Base-by-base conservation (phyloP, 92 coral and sea anemone species). In the Pocillopora meandrina region DNA sequence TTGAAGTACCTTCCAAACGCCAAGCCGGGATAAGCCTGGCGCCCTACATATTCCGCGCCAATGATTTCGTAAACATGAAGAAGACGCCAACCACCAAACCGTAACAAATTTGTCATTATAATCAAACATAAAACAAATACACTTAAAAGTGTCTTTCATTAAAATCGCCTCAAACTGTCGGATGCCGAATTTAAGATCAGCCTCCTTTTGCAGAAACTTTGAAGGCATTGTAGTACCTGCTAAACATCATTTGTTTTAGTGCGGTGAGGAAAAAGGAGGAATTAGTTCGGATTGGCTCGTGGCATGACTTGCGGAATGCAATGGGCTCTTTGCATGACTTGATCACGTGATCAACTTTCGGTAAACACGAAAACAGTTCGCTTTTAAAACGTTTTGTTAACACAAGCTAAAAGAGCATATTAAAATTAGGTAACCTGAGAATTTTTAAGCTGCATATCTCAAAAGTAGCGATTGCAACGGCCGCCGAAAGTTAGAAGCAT, bases 21-120 rank as follows among this genome's bases (percentile, higher is more conserved):
- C 33, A 67, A 20, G 33, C 12, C 9, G 36, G 13, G 12, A 68
- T 5, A 23, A 23, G 47, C 2, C 47, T 68, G 73, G 73, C 47
- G 73, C 73, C 73, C 42, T 68, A 20, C 73, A 68, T 68, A 68
- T 68, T 68, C 73, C 71, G 34, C 71, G 71, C 12, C 73, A 34
- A 68, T 68, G 47, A 23, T 68, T 76, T 59, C 56, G 67, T 76
- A 57, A 34, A 76, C 80, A 76, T 76, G 66, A 59, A 76, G 42
- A 21, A 69, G 80, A 59, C 52, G 67, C 65, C n/a, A 20, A 31
- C 67, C 80, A 59, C 68, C 13, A n/a, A 47, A 34, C 80, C 8
- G 57, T 20, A 72, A 72, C 59, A 58, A 72, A 18, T 2, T 72
- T 72, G 56, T 72, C 35, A 4, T 72, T 35, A 17, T 62, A 11